Conservation (phyloP, 2,888 invertebrate genomes). For the Rosalia funebris region DNA sequence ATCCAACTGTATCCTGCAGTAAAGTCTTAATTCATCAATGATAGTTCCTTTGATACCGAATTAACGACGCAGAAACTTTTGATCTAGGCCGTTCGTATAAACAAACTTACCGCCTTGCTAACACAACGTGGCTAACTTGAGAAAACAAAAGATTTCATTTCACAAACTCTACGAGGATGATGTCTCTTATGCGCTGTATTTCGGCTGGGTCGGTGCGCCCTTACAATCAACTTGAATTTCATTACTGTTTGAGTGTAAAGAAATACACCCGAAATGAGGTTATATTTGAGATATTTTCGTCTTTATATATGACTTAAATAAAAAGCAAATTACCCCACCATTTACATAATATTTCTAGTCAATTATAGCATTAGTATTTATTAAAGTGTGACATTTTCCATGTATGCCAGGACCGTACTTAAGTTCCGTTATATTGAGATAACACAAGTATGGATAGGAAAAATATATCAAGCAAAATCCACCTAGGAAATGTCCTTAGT, state of each 20-base stretch:
- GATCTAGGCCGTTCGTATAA: slow-evolving; percentile 61
- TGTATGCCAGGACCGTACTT: no score
- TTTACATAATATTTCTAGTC: no score
- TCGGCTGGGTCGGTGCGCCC: background rate
- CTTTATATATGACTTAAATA: no score
- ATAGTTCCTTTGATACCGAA: slow-evolving; percentile 64
- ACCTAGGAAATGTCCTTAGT: no score
- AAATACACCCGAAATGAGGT: background rate
- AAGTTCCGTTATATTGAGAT: no score
- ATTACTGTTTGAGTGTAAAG: background rate
- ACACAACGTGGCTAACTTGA: slow-evolving; percentile 57
- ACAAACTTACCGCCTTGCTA: slow-evolving; percentile 58
- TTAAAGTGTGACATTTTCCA: no score
- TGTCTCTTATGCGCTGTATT: slow-evolving; percentile 2
- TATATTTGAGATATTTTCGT: no score
- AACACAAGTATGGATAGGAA: no score
- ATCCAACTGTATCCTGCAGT: slow-evolving; percentile 64
- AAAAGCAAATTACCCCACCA: no score
- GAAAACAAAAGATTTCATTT: slow-evolving; percentile 62
- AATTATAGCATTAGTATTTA: no score
- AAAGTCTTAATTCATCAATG: slow-evolving; percentile 64
- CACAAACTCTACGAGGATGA: slow-evolving; percentile 46
- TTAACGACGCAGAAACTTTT: slow-evolving; percentile 61
- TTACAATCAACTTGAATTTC: background rate
- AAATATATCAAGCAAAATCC: no score